Conservation (phyloP, 2,888 invertebrate genomes). For the Shargacucullia verbasci region DNA sequence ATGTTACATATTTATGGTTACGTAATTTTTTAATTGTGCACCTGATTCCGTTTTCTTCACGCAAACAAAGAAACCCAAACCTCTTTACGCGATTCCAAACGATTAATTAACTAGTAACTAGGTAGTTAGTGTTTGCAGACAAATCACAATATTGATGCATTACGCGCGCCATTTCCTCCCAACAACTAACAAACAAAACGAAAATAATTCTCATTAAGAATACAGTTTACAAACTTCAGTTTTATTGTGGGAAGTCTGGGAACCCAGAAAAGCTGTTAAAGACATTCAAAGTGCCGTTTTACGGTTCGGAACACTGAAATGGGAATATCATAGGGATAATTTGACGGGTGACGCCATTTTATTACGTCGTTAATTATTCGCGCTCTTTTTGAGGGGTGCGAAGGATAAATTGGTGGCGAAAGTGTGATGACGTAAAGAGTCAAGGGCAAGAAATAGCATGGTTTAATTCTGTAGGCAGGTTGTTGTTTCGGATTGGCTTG, state of each 20-base stretch:
- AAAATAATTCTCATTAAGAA: conserved; percentile 57
- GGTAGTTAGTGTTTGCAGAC: conserved; percentile 16
- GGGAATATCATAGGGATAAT: conserved; percentile 49
- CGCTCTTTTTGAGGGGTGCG: conserved; percentile 35
- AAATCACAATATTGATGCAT: conserved; percentile 49
- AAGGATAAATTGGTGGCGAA: conserved; percentile 13
- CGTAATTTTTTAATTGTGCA: too few relatives aligned
- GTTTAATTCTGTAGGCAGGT: too few relatives aligned
- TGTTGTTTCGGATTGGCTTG: too few relatives aligned
- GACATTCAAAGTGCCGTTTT: conserved; percentile 54
- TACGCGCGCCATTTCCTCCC: conserved; percentile 41
- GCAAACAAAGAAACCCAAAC: too few relatives aligned
- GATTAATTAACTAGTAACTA: conserved; percentile 27
- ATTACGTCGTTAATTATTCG: conserved; percentile 40
- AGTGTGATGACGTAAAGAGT: conserved; percentile 1
- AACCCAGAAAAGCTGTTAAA: conserved; percentile 40
- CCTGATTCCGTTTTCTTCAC: too few relatives aligned
- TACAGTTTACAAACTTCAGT: conserved; percentile 55
- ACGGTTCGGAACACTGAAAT: conserved; percentile 41
- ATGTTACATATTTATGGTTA: too few relatives aligned
- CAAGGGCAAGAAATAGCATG: too few relatives aligned
- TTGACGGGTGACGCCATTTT: conserved; percentile 41
- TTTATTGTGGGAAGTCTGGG: conserved; percentile 52
- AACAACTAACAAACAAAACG: conserved; percentile 43
- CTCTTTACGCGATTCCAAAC: background rate